Evolutionary conservation across 2,888 invertebrate genomes (phyloP).

Genomic region (Thecophora atra): DNA sequence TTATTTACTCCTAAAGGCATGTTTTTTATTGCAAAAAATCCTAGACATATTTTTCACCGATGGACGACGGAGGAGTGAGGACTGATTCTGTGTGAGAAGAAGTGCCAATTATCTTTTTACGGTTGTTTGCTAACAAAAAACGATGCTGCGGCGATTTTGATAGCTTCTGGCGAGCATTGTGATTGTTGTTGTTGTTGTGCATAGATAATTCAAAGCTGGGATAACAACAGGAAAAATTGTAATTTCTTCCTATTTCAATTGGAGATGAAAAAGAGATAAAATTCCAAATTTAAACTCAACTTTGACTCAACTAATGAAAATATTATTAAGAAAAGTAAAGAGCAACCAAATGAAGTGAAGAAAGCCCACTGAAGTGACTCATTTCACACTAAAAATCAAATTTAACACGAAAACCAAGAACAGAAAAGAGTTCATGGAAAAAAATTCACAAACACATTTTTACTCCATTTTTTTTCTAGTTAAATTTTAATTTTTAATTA

Average conservation of each 20-base stretch:
- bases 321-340: no score
- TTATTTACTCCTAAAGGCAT: not conserved
- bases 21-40: not conserved
- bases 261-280: no score
- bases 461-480: not conserved
- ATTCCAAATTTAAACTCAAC: no score
- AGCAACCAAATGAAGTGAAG: no score
- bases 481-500: not conserved
- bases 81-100: no score
- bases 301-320: no score
- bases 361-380: no score
- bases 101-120: no score
- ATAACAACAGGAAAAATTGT: not conserved
- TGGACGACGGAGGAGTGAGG: no score
- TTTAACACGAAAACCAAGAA: not conserved
- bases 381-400: not conserved
- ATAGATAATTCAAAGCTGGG: not conserved
- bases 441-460: not conserved
- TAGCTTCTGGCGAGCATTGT: not conserved
- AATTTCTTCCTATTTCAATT: no score
- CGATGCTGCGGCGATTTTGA: not conserved
- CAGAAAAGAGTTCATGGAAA: not conserved
- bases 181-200: not conserved
- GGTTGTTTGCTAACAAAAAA: no score
- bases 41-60: no score